Base-by-base conservation (phyloP, 2,888 invertebrate genomes). In the Drosophila tripunctata region DNA sequence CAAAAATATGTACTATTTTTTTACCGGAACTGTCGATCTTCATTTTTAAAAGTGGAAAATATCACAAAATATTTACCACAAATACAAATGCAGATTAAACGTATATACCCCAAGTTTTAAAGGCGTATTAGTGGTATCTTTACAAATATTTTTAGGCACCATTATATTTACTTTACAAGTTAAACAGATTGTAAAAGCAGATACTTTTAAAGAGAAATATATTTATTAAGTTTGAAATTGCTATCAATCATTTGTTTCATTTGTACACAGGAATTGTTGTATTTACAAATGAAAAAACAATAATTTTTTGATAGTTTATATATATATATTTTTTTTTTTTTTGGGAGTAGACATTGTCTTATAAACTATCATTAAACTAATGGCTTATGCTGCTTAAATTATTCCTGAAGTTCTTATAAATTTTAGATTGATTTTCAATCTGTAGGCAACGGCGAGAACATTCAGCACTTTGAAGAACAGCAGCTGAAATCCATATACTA, bases 11-110 rank as follows among this genome's bases (percentile, higher is more conserved):
- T 66, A 67, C 65, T 67, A 57, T 69, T 79, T 67, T 67, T 52
- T 45, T 78, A 88, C 85, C 85, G 85, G 85, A 85, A 87, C 85
- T 85, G 85, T 85, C 85, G 82, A 88, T 85, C 85, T 85, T 85
- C 85, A 85, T 85, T 88, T 88, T 88, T 73, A 52, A 81, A 80
- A 86, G 80, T 86, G 80, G 75, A 77, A 76, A 77, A 75, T 52
- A 51, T 33, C 22, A 35, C 21, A 12, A 44, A 36, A 44, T 35
- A 33, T 19, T 35, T 14, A 31, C 38, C 22, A 45, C 31, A 31
- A 22, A 52, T 27, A 45, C 47, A 73, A 24, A 52, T 51, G 56
- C 47, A 57, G 35, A 45, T 21, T 6, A 27, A 8, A 27, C 24
- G 17, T 4, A 44, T 22, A 38, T 27, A 27, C 27, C 2, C 10